These are phyloP conservation scores for Fregetta grallaria DNA, from an alignment of 2,113 vertebrate species.

Conservation along the genomic window DNA sequence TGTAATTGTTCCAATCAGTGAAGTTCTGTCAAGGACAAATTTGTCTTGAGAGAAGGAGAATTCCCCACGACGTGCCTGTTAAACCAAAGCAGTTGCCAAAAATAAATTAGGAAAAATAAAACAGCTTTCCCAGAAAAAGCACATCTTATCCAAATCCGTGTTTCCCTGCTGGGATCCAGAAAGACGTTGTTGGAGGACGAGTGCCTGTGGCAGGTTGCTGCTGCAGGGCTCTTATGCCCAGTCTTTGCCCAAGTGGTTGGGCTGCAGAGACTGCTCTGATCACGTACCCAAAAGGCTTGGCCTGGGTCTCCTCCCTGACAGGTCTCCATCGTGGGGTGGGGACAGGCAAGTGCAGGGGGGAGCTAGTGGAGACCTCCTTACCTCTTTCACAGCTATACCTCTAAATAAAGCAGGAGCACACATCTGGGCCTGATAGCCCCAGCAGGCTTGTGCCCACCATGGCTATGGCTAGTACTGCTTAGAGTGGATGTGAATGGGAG, in stretches of 20 bases:
- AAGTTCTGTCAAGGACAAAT: constrained; percentile 6
- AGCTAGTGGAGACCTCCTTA: neutral
- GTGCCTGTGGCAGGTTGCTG: neutral
- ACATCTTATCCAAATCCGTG: neutral
- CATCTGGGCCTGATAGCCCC: neutral
- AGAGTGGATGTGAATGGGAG: neutral
- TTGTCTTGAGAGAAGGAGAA: neutral
- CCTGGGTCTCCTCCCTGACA: neutral
- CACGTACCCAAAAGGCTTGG: neutral
- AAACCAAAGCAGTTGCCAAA: neutral
- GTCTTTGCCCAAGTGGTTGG: neutral
- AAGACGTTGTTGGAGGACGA: fast-evolving
- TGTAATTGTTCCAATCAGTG: neutral
- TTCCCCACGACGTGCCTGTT: neutral
- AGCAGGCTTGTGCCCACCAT: neutral
- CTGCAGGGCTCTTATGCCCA: neutral
- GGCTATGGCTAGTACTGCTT: neutral
- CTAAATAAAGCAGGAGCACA: neutral
- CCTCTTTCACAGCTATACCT: neutral
- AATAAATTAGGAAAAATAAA: neutral
- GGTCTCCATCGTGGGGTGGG: fast-evolving
- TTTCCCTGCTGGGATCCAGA: neutral
- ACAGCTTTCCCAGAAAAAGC: neutral
- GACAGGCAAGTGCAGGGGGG: neutral
- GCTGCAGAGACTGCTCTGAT: neutral